Percentiles rank a stretch among this genome's conserved stretches.
Evolutionary conservation across 2,797 vertebrate genomes (phyloP).

Genomic region (Delichon dasypus): DNA sequence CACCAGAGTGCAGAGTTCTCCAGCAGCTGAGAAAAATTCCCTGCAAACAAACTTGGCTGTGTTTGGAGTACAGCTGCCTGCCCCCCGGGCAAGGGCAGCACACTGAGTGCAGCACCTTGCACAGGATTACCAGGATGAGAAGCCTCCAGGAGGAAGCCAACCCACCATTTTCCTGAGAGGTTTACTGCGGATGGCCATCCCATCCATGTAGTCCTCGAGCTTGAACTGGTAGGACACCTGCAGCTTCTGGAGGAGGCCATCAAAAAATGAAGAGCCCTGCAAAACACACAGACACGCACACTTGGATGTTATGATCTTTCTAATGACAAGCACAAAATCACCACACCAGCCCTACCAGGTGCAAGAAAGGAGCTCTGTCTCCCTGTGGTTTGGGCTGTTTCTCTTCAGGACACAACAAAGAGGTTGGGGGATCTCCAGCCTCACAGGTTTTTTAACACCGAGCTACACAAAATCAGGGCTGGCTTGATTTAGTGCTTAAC

Average conservation of each 20-base stretch:
- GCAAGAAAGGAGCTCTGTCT: not conserved
- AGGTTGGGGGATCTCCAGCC: not conserved
- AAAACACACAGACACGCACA: not conserved
- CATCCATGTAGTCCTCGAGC: constrained; percentile 95
- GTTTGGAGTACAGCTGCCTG: not conserved
- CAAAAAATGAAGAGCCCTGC: constrained; percentile 92
- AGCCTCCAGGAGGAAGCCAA: not conserved
- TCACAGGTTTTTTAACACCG: not conserved
- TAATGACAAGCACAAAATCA: not conserved
- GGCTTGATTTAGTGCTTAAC: not conserved
- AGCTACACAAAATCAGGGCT: not conserved
- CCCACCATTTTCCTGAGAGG: constrained; percentile 92
- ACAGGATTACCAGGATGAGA: not conserved
- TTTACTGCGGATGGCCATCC: constrained; percentile 91
- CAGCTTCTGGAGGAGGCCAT: constrained; percentile 90
- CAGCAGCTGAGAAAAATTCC: not conserved
- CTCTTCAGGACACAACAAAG: not conserved
- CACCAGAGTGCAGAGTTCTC: not conserved
- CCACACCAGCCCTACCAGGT: accelerated
- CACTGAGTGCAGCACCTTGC: not conserved
- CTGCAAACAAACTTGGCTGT: not conserved
- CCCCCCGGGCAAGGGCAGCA: not conserved
- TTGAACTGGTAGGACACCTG: constrained; percentile 94
- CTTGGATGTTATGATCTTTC: not conserved
- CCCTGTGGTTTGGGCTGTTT: not conserved